Evolutionary conservation across 2,797 vertebrate genomes (phyloP).

Genomic region (Eulemur coronatus): DNA sequence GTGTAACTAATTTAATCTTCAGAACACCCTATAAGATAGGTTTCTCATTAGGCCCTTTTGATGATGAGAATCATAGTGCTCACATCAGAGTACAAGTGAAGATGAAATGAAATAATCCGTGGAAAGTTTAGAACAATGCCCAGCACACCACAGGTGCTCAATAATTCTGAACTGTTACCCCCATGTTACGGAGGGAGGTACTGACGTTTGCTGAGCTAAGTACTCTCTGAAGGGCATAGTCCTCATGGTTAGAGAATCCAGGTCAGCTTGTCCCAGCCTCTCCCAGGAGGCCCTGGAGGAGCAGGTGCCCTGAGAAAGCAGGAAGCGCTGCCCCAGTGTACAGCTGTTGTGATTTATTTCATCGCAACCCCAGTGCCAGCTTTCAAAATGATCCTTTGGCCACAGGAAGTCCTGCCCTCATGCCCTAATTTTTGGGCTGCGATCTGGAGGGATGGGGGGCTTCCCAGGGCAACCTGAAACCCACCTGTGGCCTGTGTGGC

Average conservation of each 20-base stretch:
- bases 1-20: not conserved
- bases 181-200: not conserved
- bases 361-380: not conserved
- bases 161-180: not conserved
- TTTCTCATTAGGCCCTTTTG: not conserved
- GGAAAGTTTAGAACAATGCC: not conserved
- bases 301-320: not conserved
- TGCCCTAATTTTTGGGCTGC: not conserved
- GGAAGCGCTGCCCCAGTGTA: not conserved
- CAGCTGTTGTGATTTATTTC: not conserved
- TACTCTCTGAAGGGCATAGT: not conserved
- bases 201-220: not conserved
- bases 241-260: not conserved
- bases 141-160: not conserved
- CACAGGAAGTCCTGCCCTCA: slow-evolving; percentile 15
- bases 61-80: not conserved
- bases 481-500: not conserved
- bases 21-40: not conserved
- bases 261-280: not conserved
- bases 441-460: not conserved
- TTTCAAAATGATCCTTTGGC: not conserved
- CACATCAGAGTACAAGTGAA: not conserved
- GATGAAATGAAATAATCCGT: not conserved
- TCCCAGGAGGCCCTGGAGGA: not conserved
- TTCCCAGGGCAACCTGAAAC: not conserved